Base-by-base conservation (phyloP, 2,888 invertebrate genomes). In the Trissoscelio sp. region DNA sequence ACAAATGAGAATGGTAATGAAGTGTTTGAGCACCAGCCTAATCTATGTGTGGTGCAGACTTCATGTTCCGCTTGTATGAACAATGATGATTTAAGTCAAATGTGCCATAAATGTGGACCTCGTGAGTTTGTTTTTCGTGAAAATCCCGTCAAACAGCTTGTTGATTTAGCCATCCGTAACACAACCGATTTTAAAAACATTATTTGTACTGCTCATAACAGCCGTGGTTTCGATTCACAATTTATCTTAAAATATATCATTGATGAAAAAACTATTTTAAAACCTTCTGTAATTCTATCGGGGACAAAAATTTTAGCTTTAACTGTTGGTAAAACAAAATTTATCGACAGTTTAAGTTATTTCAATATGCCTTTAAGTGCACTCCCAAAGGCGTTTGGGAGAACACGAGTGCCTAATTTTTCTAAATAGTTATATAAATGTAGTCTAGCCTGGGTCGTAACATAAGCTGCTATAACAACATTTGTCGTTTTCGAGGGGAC, bases 381-480 rank as follows among this genome's bases (percentile, higher is more conserved):
- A 14, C 28, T 51, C 11, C 51, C 24, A 0, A 28, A 51, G 12
- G 24, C 51, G 3, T 51, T 51, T n/a, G 51, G 51, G 0, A 24
- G 24, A 24, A 24, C 24, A 24, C 24, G 24, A 24, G 24, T 24
- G 3, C 24, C 37, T n/a, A 66, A 34, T 12, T 20, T 22, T 14
- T 39, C 39, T 2, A 66, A 12, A 14, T 37, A 66, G 0, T n/a
- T 5, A 11, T 66, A 51, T 7, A 66, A 24, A 20, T 48, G 48
- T 39, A 66, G 51, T 4, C 51, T 6, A 4, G 66, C 66, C 3
- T 51, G 66, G 14, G 9, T 2, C 0, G 66, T 51, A 0, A 48
- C 51, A 34, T 51, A 51, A 2, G 51, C 34, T 0, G 66, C 51
- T 0, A 66, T 66, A 1, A 67, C 24, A 6, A 46, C 46, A 24